Conservation (phyloP, 2,113 vertebrate species). For the Myanophis thanlyinensis region DNA sequence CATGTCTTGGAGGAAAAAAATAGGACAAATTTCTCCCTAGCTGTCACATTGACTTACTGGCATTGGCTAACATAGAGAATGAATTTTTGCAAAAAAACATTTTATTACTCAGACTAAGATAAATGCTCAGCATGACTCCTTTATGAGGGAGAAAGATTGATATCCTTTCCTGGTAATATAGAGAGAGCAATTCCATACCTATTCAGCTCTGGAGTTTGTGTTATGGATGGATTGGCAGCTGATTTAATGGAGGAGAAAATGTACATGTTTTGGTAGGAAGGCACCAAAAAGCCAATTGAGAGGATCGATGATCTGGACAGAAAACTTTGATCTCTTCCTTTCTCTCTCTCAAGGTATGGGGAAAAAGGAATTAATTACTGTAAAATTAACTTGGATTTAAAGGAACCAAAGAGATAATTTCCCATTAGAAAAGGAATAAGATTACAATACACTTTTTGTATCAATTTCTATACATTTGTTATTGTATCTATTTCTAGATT, state of each 20-base stretch:
- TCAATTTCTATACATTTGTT: not conserved
- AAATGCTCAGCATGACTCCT: slow-evolving; percentile 58
- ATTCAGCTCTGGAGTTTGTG: slow-evolving; percentile 53
- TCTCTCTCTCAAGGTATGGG: slow-evolving; percentile 28
- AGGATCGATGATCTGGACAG: slow-evolving; percentile 57
- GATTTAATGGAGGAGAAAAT: slow-evolving; percentile 68
- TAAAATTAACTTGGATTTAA: not conserved
- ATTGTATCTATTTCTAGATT: not conserved
- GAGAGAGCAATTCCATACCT: slow-evolving; percentile 57
- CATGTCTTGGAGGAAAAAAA: slow-evolving; percentile 34
- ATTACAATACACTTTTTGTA: not conserved
- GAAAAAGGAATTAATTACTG: slow-evolving; percentile 38
- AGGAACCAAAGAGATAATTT: not conserved
- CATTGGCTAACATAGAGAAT: slow-evolving; percentile 27
- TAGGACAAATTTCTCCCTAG: slow-evolving; percentile 21
- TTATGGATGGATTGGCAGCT: slow-evolving; percentile 64
- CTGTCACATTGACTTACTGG: not conserved
- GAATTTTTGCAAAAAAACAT: slow-evolving; percentile 55
- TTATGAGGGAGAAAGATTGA: slow-evolving; percentile 60
- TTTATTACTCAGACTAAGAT: slow-evolving; percentile 58
- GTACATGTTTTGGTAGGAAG: slow-evolving; percentile 43
- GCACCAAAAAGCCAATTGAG: slow-evolving; percentile 53
- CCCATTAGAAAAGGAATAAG: not conserved
- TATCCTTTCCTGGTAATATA: slow-evolving; percentile 52
- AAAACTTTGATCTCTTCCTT: not conserved